Conservation (phyloP, 2,797 vertebrate species). For the Epinephelus coioides region DNA sequence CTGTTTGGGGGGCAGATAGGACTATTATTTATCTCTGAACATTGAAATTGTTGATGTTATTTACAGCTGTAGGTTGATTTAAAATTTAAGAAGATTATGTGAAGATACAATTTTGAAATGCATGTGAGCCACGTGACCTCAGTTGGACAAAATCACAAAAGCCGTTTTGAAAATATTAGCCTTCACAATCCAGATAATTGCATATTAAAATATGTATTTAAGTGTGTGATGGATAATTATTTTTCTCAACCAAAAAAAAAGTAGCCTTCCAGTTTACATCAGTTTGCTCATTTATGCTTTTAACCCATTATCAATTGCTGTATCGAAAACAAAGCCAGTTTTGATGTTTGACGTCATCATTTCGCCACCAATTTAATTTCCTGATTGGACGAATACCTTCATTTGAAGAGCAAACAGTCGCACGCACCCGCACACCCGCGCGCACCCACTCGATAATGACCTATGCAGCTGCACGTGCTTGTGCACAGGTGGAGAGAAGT, state of each 20-base stretch:
- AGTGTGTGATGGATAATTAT: not conserved
- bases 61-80: not conserved
- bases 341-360: not conserved
- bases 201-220: not conserved
- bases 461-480: slow-evolving; percentile 41
- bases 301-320: not conserved
- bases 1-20: not conserved
- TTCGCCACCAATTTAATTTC: not conserved
- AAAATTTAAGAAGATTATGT: not conserved
- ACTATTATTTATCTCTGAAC: not conserved
- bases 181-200: not conserved
- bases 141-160: not conserved
- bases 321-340: not conserved
- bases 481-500: slow-evolving; percentile 55
- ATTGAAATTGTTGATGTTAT: not conserved
- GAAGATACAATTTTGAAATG: not conserved
- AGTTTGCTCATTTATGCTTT: too few species aligned
- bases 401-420: slow-evolving; percentile 3
- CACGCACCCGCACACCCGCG: not conserved
- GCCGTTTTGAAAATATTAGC: not conserved
- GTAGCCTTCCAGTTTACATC: too few species aligned
- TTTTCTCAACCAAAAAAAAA: too few species aligned
- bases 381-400: not conserved
- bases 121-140: not conserved
- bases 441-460: slow-evolving; percentile 7